These are phyloP conservation scores for Semaprochilodus insignis DNA, from an alignment of 2,797 vertebrate genomes.

Conservation along the genomic window DNA sequence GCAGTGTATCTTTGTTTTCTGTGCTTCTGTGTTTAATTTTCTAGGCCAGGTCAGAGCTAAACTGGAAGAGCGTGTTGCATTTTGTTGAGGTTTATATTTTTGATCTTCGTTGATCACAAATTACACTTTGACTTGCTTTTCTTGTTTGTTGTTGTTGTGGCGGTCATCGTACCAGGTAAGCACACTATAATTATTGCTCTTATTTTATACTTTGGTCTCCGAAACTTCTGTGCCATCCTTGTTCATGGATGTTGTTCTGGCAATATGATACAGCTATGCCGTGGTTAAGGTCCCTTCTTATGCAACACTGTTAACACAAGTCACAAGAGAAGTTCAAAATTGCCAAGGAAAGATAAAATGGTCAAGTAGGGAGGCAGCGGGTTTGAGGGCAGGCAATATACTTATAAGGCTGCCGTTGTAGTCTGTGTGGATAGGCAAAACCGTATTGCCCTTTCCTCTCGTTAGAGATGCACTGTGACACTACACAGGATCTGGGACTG, in stretches of 20 bases:
- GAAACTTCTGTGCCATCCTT: no score
- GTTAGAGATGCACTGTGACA: background rate
- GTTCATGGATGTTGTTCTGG: no score
- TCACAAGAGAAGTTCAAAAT: background rate
- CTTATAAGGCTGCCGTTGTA: background rate
- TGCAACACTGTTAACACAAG: slow-evolving; percentile 3
- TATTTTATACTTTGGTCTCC: background rate
- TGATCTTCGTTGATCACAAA: background rate
- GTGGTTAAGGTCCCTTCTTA: background rate
- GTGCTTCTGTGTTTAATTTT: slow-evolving; percentile 44
- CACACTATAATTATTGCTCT: background rate
- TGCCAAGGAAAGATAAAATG: background rate
- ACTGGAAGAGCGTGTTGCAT: background rate
- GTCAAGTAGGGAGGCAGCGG: background rate
- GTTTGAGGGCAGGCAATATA: background rate
- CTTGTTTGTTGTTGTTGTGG: background rate
- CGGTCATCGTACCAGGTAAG: slow-evolving; percentile 25
- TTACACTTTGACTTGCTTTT: background rate
- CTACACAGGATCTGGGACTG: slow-evolving; percentile 4
- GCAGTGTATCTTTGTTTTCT: slow-evolving; percentile 69
- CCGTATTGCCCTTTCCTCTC: slow-evolving; percentile 11
- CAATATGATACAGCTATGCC: background rate
- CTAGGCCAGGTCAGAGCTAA: background rate
- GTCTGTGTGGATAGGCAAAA: slow-evolving; percentile 14
- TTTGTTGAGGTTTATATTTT: background rate